These are phyloP conservation scores for Hippocampus barbouri DNA, from an alignment of 2,113 vertebrate species.

Conservation along the genomic window DNA sequence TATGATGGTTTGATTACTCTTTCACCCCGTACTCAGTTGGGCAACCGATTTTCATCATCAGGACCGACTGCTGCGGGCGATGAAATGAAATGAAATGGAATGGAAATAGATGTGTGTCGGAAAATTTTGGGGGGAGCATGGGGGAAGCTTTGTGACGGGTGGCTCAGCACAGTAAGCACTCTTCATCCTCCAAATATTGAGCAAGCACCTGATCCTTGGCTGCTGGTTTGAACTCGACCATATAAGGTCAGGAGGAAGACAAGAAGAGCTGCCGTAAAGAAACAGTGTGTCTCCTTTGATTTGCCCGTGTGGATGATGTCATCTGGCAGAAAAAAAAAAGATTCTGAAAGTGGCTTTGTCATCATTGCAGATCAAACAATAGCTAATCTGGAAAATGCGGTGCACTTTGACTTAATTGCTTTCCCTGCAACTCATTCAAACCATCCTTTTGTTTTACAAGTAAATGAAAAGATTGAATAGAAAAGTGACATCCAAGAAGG, in stretches of 20 bases:
- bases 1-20: neutral
- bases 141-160: slow-evolving; percentile 27
- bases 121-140: neutral
- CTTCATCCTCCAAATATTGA: slow-evolving; percentile 54
- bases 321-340: neutral
- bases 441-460: slow-evolving; percentile 1
- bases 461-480: neutral
- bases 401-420: neutral
- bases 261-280: slow-evolving; percentile 48
- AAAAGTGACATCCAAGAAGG: neutral
- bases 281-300: slow-evolving; percentile 18
- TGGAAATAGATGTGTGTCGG: neutral
- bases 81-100: neutral
- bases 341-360: slow-evolving; percentile 18
- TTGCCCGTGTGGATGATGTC: neutral
- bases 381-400: slow-evolving; percentile 18
- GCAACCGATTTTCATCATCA: neutral
- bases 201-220: slow-evolving; percentile 61
- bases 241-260: slow-evolving; percentile 49
- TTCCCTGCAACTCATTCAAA: slow-evolving; percentile 1
- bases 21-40: neutral
- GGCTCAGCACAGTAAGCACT: slow-evolving; percentile 40
- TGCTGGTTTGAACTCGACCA: slow-evolving; percentile 42
- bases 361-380: slow-evolving; percentile 37
- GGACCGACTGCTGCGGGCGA: neutral